A percentile compares a stretch with the other conserved stretches of the same genome.
Conservation (phyloP, 2,888 invertebrate species). For the Ophioninae sp. region DNA sequence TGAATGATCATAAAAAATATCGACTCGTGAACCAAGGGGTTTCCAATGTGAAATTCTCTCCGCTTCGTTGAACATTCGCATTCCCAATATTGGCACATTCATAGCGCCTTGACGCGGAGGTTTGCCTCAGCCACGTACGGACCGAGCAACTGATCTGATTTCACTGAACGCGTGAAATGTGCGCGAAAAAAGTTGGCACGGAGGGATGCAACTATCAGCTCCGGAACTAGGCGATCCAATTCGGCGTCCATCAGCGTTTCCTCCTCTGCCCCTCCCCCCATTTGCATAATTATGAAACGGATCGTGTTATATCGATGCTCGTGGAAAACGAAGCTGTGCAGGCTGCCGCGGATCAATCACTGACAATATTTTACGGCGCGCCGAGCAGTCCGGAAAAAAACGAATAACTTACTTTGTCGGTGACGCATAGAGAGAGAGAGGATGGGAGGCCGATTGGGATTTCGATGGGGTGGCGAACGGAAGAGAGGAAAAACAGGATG, state of each 20-base stretch:
- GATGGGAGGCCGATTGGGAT: neutral
- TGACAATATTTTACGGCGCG: slow-evolving; percentile 69
- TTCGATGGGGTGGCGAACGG: slow-evolving; percentile 23
- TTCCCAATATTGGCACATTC: no score
- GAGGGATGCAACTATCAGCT: neutral
- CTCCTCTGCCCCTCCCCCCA: no score
- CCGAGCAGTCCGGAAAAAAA: slow-evolving; percentile 54
- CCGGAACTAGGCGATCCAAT: no score
- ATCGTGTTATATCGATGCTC: slow-evolving; percentile 31
- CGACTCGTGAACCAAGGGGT: no score
- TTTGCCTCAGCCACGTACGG: no score
- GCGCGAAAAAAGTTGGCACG: neutral
- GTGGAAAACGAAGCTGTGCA: slow-evolving; percentile 33
- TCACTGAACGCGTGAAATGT: neutral
- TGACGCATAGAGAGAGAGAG: slow-evolving; percentile 25
- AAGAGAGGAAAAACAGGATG: slow-evolving; percentile 40
- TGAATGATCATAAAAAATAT: no score
- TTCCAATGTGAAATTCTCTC: no score
- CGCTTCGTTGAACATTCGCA: no score
- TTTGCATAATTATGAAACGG: slow-evolving; percentile 75
- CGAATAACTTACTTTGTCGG: slow-evolving; percentile 66
- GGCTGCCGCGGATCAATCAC: slow-evolving; percentile 71
- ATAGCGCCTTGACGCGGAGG: no score
- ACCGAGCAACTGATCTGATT: no score
- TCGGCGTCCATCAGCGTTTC: slow-evolving; percentile 3